Percentiles rank a stretch among this genome's conserved stretches.
Conservation (phyloP, 2,797 vertebrate genomes). For the Trichosurus vulpecula region DNA sequence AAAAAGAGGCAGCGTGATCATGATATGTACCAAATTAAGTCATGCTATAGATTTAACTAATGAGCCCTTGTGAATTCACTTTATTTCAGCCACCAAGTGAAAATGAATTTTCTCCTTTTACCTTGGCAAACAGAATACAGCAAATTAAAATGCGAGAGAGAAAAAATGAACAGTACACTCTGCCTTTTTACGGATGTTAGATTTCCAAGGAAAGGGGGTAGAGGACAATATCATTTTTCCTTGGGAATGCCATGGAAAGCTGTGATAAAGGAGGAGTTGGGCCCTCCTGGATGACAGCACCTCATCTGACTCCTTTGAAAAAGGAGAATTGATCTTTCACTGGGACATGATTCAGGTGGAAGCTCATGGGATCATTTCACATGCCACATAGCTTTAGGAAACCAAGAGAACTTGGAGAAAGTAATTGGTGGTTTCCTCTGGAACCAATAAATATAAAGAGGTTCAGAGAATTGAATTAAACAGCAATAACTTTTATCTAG, state of each 20-base stretch:
- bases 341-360: not conserved
- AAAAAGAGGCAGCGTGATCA: constrained; percentile 2
- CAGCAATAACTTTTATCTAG: not conserved
- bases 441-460: not conserved
- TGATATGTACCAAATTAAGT: constrained; percentile 40
- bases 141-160: not conserved
- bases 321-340: not conserved
- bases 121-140: constrained; percentile 56
- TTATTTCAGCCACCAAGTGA: constrained; percentile 2
- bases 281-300: not conserved
- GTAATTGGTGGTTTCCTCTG: not conserved
- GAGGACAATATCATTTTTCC: constrained; percentile 8
- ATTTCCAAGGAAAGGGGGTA: constrained; percentile 19
- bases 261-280: not conserved
- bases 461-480: not conserved
- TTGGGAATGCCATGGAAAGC: constrained; percentile 6
- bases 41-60: constrained; percentile 44
- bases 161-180: constrained; percentile 4
- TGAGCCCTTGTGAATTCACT: constrained; percentile 16
- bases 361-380: not conserved
- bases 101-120: constrained; percentile 30
- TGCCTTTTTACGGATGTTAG: not conserved
- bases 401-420: not conserved
- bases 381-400: not conserved
- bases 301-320: not conserved